Evolutionary conservation across 2,888 invertebrate species (phyloP).

Genomic region (Eumerus sabulonum): DNA sequence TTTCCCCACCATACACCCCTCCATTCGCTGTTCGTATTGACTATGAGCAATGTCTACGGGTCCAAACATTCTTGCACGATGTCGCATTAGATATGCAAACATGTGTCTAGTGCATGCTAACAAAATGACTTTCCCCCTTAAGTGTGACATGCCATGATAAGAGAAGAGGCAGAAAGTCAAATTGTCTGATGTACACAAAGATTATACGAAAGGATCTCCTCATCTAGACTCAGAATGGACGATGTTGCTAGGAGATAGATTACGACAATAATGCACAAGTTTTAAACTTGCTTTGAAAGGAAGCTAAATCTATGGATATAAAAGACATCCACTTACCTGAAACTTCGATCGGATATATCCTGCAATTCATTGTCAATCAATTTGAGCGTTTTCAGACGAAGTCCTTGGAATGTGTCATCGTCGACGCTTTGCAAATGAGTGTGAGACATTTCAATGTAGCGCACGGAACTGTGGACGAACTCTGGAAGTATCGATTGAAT

Average conservation of each 20-base stretch:
- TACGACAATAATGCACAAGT: too few species aligned
- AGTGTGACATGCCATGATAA: too few species aligned
- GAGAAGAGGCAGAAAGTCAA: background rate
- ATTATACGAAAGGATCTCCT: constrained; percentile 7
- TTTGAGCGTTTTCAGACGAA: constrained; percentile 88
- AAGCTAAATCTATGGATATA: background rate
- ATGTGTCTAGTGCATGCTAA: constrained; percentile 15
- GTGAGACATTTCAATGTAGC: constrained; percentile 90
- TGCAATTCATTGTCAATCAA: constrained; percentile 91
- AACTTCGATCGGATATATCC: constrained; percentile 88
- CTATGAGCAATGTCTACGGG: constrained; percentile 15
- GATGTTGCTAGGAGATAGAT: too few species aligned
- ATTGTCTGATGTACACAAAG: constrained; percentile 28
- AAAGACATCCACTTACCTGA: constrained; percentile 82
- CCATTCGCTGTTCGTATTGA: constrained; percentile 15
- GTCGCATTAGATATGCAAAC: constrained; percentile 49
- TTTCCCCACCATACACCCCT: too few species aligned
- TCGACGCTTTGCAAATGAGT: constrained; percentile 89
- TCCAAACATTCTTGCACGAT: constrained; percentile 28
- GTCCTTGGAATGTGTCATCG: constrained; percentile 88
- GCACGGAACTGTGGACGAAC: constrained; percentile 88
- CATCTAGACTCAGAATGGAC: constrained; percentile 9
- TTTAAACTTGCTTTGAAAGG: too few species aligned
- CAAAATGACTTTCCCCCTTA: constrained; percentile 33
- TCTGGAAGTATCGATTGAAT: constrained; percentile 81